A percentile compares a stretch with the other conserved stretches of the same genome.
phyloP scores from a whole-genome alignment of 35 echinoderm and acorn worm genomes.

The Diadema setosum region DNA sequence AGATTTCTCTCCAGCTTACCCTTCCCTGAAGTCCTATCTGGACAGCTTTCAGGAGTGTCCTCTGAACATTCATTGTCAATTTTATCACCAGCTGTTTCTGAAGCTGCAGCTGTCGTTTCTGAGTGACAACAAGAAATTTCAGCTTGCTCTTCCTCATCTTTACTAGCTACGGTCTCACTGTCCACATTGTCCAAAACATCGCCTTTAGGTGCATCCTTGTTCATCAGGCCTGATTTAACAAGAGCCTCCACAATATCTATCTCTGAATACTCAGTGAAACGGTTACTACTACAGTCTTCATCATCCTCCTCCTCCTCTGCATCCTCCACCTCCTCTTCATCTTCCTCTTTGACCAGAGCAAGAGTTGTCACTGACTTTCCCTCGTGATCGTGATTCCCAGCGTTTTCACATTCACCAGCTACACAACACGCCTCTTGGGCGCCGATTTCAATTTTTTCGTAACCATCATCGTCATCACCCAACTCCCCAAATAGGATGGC shows the following conservation, averaged over 20 bases:
- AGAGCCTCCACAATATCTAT: slow-evolving; percentile 83
- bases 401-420: not conserved
- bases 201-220: not conserved
- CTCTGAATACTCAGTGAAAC: slow-evolving; percentile 62
- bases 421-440: not conserved
- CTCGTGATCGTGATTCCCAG: not conserved
- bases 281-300: not conserved
- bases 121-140: too few relatives aligned
- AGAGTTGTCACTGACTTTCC: not conserved
- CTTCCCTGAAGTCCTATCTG: too few relatives aligned
- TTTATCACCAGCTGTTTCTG: too few relatives aligned
- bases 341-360: not conserved
- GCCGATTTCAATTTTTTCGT: slow-evolving; percentile 22
- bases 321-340: not conserved
- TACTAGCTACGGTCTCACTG: not conserved
- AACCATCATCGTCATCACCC: not conserved
- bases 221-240: slow-evolving; percentile 50
- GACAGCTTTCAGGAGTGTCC: too few relatives aligned
- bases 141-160: not conserved
- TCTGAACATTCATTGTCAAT: too few relatives aligned
- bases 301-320: not conserved
- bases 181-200: not conserved
- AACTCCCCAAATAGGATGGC: not conserved
- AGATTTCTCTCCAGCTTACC: too few relatives aligned
- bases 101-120: too few relatives aligned